Conservation (phyloP, 2,888 invertebrate genomes). For the Monopis laevigella region DNA sequence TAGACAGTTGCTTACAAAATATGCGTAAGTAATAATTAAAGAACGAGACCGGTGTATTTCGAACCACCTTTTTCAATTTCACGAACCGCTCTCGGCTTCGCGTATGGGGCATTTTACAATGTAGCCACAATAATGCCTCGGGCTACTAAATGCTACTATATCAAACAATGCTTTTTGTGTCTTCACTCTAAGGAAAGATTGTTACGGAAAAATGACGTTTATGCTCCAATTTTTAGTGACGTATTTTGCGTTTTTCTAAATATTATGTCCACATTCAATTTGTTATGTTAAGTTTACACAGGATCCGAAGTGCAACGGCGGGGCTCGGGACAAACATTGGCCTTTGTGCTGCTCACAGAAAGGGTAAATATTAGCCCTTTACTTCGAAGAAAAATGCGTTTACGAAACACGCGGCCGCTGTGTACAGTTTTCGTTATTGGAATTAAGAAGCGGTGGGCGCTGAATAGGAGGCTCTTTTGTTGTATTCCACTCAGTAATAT, state of each 20-base stretch:
- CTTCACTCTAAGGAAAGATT: constrained; percentile 29
- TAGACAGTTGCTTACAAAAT: constrained; percentile 6
- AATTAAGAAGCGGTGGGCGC: constrained; percentile 40
- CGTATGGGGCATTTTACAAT: constrained; percentile 28
- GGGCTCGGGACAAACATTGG: constrained; percentile 53
- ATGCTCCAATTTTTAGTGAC: constrained; percentile 24
- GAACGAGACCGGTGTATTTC: background rate
- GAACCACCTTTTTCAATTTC: constrained; percentile 11
- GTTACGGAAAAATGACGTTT: constrained; percentile 26
- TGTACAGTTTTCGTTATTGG: constrained; percentile 61
- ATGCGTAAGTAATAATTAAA: constrained; percentile 9
- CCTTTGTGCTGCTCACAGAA: constrained; percentile 59
- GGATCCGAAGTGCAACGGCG: constrained; percentile 62
- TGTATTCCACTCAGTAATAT: constrained; percentile 27
- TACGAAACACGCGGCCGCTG: constrained; percentile 47
- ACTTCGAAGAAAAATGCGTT: constrained; percentile 64
- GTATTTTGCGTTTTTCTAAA: constrained; percentile 18
- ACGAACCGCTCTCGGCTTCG: constrained; percentile 7
- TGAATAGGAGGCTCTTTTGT: constrained; percentile 37
- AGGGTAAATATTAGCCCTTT: constrained; percentile 58
- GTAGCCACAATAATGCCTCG: constrained; percentile 49
- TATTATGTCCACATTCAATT: constrained; percentile 36
- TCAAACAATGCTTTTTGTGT: constrained; percentile 50
- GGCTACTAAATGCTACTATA: constrained; percentile 63
- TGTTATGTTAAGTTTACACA: constrained; percentile 58